Evolutionary conservation across 2,797 vertebrate species (phyloP).

Genomic region (Eulemur coronatus): DNA sequence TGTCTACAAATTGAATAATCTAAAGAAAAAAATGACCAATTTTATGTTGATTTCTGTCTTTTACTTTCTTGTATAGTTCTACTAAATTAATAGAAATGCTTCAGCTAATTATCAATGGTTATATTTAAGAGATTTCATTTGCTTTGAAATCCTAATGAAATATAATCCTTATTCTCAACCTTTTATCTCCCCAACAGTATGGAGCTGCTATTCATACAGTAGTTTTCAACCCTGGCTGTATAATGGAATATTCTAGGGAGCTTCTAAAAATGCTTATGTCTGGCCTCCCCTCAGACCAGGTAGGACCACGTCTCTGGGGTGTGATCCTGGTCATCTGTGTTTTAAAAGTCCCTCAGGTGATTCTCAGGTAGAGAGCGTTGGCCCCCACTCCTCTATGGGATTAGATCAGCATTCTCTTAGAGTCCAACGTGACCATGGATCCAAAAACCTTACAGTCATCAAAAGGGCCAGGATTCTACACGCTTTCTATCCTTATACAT

Average conservation of each 20-base stretch:
- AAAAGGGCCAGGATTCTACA: not conserved
- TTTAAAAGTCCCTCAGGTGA: not conserved
- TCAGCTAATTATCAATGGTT: not conserved
- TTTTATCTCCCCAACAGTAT: not conserved
- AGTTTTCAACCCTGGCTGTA: not conserved
- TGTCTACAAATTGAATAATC: not conserved
- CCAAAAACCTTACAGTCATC: not conserved
- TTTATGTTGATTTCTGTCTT: not conserved
- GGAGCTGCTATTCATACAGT: not conserved
- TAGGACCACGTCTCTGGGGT: not conserved
- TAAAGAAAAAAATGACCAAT: not conserved
- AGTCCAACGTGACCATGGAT: not conserved
- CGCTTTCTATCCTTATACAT: not conserved
- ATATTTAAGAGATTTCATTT: conserved; percentile 12
- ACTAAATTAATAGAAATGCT: not conserved
- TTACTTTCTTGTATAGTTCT: not conserved
- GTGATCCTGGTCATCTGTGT: not conserved
- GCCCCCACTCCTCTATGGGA: fast-evolving
- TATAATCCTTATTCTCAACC: not conserved
- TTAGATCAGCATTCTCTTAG: not conserved
- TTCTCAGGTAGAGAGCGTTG: not conserved
- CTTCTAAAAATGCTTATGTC: not conserved
- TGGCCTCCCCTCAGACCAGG: not conserved
- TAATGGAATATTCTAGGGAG: not conserved
- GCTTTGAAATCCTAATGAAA: not conserved